Base-by-base conservation (phyloP, 2,888 invertebrate species). In the Pristionchus fissidentatus region DNA sequence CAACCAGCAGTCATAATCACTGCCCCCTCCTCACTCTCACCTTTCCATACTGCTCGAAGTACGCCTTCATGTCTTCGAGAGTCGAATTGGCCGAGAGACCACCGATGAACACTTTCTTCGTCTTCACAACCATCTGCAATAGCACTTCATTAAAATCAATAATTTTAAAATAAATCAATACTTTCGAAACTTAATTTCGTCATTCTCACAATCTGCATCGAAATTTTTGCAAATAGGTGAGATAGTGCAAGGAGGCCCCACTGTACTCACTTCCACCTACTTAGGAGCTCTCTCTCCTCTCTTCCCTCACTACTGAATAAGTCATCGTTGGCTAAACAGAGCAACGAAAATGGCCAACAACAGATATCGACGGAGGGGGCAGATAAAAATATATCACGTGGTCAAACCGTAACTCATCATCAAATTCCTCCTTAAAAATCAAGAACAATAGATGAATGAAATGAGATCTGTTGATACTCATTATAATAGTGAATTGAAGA, bases 81-180 rank as follows among this genome's bases (percentile, higher is more conserved):
- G 98, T 99, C 93, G 98, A 98, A 93, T 97, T 97, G 93, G 98
- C 98, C 93, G 98, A 98, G 93, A 99, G 95, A 93, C 99, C 99
- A 92, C 99, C 99, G 93, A 99, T 98, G 95, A 99, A 99, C 95
- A 99, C 98, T 95, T 99, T 99, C 96, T 98, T 99, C 95, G 98
- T 99, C 95, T 97, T 96, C 95, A 98, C 98, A 94, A 98, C 97
- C 97, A 98, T 97, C 98, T 98, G 95, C 3, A 95, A 95, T 26
- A 35, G n/a, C n/a, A n/a, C 26, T 32, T n/a, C 73, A 43, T 66
- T 77, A 41, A 29, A 4, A 29, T 62, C 19, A 3, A 5, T 62
- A 29, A 4, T 62, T 5, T 29, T 62, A 49, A 49, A 49, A 19
- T 49, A 49, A 15, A 62, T 38, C 43, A 8, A 22, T 32, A 8